Evolutionary conservation across 2,113 vertebrate species (phyloP).

Genomic region (Vulpes lagopus): DNA sequence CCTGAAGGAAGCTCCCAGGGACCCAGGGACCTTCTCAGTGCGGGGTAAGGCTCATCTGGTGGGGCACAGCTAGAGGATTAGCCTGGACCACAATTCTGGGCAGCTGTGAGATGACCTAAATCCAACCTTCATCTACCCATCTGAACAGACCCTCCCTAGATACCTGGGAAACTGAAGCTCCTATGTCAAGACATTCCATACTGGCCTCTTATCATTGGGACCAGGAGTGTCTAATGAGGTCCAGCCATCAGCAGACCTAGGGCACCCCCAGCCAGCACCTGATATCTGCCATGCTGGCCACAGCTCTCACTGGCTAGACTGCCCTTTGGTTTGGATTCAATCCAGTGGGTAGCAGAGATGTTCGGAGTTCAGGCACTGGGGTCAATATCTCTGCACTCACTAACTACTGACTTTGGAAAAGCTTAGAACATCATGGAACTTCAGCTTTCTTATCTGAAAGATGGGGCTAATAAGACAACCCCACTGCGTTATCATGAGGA

Average conservation of each 20-base stretch:
- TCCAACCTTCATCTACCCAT: neutral
- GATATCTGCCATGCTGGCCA: neutral
- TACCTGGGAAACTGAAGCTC: neutral
- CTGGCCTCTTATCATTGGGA: neutral
- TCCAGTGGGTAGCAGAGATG: neutral
- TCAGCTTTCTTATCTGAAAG: neutral
- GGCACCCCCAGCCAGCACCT: neutral
- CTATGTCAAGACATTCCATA: neutral
- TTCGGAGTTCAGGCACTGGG: neutral
- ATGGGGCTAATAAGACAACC: neutral
- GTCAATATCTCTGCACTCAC: neutral
- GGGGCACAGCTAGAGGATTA: neutral
- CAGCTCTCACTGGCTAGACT: too few relatives aligned
- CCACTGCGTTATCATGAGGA: neutral
- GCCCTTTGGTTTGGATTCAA: neutral
- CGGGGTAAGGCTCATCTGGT: too few relatives aligned
- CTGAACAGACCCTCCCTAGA: neutral
- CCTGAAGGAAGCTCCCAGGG: neutral
- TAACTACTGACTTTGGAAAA: neutral
- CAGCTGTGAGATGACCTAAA: neutral
- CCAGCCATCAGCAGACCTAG: neutral
- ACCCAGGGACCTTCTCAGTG: accelerated
- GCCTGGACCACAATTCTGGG: neutral
- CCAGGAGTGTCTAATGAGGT: neutral
- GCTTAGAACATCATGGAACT: neutral